Evolutionary conservation across 2,888 invertebrate genomes (phyloP).

Genomic region (Strigamia transsilvanica): DNA sequence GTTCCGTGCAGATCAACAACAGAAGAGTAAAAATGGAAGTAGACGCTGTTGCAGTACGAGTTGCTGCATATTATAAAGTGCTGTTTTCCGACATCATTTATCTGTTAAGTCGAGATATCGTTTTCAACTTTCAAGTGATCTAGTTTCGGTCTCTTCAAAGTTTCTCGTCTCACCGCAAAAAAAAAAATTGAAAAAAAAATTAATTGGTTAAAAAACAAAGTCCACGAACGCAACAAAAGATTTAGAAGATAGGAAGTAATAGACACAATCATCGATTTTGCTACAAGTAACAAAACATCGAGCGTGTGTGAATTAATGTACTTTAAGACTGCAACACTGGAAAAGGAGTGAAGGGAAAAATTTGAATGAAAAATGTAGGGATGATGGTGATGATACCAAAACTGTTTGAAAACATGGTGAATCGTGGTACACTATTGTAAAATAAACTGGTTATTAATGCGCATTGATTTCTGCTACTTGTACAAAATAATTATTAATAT

Average conservation of each 20-base stretch:
- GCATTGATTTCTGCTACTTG: slow-evolving; percentile 49
- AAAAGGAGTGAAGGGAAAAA: not conserved
- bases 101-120: slow-evolving; percentile 5
- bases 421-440: slow-evolving; percentile 38
- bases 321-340: not conserved
- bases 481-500: slow-evolving; percentile 48
- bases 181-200: not conserved
- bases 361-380: not conserved
- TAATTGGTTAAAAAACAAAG: not conserved
- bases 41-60: slow-evolving; percentile 94
- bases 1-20: slow-evolving; percentile 84
- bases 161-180: slow-evolving; percentile 1
- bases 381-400: not conserved
- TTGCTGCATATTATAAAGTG: slow-evolving; percentile 85
- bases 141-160: slow-evolving; percentile 41
- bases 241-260: slow-evolving; percentile 31
- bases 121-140: slow-evolving; percentile 21
- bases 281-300: slow-evolving; percentile 47
- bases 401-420: slow-evolving; percentile 10
- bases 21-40: slow-evolving; percentile 93
- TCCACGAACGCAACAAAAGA: slow-evolving; percentile 35
- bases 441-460: slow-evolving; percentile 30
- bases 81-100: not conserved
- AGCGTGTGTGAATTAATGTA: not conserved
- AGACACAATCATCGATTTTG: slow-evolving; percentile 33